These are phyloP conservation scores for Drosophila seclusa DNA, from an alignment of 2,888 invertebrate species.

Conservation along the genomic window DNA sequence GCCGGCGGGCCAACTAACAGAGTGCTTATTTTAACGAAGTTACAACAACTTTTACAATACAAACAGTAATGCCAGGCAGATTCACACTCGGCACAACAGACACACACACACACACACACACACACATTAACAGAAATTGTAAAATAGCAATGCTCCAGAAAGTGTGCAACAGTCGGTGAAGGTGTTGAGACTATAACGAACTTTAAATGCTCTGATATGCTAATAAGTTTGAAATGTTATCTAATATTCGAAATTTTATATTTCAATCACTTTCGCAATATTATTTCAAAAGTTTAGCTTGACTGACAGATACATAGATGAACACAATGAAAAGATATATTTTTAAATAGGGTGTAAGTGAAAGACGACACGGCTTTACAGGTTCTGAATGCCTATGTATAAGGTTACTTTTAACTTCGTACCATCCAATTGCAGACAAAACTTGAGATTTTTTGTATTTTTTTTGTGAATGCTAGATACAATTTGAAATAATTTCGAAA, in stretches of 20 bases:
- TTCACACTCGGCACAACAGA: conserved; percentile 73
- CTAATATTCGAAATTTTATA: neutral
- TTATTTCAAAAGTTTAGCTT: neutral
- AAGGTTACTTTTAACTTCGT: neutral
- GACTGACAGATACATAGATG: no score
- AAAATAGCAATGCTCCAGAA: conserved; percentile 58
- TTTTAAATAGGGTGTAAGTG: neutral
- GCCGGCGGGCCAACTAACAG: conserved; percentile 79
- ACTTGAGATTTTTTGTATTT: neutral
- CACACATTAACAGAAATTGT: conserved; percentile 48
- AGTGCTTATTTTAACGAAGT: conserved; percentile 82
- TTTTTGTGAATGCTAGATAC: neutral
- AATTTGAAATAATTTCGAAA: neutral
- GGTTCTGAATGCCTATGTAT: neutral
- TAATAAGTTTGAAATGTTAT: neutral
- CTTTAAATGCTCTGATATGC: conserved; percentile 23
- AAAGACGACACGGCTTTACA: neutral
- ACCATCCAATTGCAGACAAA: neutral
- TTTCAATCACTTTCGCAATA: neutral
- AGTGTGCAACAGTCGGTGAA: conserved; percentile 62
- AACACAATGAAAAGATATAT: neutral
- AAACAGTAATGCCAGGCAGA: conserved; percentile 80
- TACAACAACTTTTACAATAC: conserved; percentile 80
- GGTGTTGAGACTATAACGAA: neutral
- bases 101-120: conserved; percentile 27